These are phyloP conservation scores for Leucania comma DNA, from an alignment of 2,888 invertebrate species.

Conservation along the genomic window DNA sequence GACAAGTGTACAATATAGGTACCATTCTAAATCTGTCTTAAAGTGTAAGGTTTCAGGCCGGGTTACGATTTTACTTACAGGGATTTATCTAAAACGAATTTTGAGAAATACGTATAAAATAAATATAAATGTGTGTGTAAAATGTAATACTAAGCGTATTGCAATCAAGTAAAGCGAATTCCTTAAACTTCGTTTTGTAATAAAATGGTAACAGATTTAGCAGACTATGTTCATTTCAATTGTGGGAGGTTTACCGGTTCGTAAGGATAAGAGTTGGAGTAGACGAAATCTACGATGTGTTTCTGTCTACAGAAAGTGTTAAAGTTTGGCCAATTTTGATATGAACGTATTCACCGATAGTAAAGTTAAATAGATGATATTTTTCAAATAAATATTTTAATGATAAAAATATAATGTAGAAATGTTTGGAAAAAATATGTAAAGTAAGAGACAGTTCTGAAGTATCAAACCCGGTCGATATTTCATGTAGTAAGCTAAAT, in stretches of 20 bases:
- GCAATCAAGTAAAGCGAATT: slow-evolving; percentile 56
- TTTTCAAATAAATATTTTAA: slow-evolving; percentile 57
- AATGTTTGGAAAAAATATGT: slow-evolving; percentile 48
- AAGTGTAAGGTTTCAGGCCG: slow-evolving; percentile 75
- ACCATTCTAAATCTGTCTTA: slow-evolving; percentile 84
- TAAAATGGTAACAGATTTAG: slow-evolving; percentile 45
- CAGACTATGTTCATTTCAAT: slow-evolving; percentile 64
- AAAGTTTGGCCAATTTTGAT: slow-evolving; percentile 56
- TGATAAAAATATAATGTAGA: slow-evolving; percentile 36
- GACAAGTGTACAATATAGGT: slow-evolving; percentile 82
- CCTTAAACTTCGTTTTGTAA: slow-evolving; percentile 66
- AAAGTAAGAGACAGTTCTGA: slow-evolving; percentile 52
- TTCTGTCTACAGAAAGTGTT: slow-evolving; percentile 24
- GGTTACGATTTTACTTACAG: slow-evolving; percentile 72
- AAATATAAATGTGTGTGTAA: slow-evolving; percentile 50
- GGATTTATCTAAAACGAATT: slow-evolving; percentile 66
- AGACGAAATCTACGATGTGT: slow-evolving; percentile 9
- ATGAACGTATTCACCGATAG: slow-evolving; percentile 62
- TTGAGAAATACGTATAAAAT: slow-evolving; percentile 65
- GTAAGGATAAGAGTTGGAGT: slow-evolving; percentile 19
- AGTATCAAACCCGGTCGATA: slow-evolving; percentile 77
- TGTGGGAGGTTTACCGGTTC: slow-evolving; percentile 29
- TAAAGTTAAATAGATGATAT: slow-evolving; percentile 52
- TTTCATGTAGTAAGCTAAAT: slow-evolving; percentile 76
- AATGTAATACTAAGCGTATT: slow-evolving; percentile 50